Evolutionary conservation across 1,140 invertebrate species (phyloP).

Genomic region (Nebria ingens): DNA sequence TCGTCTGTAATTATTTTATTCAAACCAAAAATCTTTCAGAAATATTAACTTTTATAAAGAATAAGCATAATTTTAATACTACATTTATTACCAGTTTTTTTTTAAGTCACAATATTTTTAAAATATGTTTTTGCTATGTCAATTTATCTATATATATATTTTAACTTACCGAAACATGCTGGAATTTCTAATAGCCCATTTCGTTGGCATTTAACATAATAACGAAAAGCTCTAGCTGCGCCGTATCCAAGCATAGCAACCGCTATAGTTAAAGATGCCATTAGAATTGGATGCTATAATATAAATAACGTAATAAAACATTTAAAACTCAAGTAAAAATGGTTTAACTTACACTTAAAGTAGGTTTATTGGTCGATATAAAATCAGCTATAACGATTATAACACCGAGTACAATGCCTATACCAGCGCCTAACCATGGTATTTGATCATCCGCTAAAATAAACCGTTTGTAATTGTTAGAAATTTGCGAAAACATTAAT

Average conservation of each 20-base stretch:
- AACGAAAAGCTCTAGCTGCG: conserved; percentile 42
- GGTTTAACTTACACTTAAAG: conserved; percentile 47
- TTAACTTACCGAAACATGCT: conserved; percentile 36
- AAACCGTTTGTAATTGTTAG: conserved; percentile 12
- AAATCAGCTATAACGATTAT: conserved; percentile 59
- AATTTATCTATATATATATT: too few species aligned
- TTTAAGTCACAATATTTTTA: too few species aligned
- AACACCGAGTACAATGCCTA: conserved; percentile 62
- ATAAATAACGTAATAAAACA: conserved; percentile 14
- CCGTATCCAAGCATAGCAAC: conserved; percentile 49
- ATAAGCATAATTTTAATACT: too few species aligned
- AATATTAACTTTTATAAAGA: too few species aligned
- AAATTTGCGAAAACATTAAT: background rate
- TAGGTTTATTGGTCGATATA: conserved; percentile 52
- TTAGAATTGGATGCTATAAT: conserved; percentile 47
- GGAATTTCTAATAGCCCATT: conserved; percentile 44
- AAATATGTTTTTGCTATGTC: too few species aligned
- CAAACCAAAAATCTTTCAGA: too few species aligned
- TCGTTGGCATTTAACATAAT: conserved; percentile 43
- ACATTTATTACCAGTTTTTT: too few species aligned
- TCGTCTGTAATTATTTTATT: conserved; percentile 22
- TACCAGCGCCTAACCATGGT: conserved; percentile 62
- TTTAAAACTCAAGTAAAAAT: background rate
- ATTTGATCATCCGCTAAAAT: conserved; percentile 57
- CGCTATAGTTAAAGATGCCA: conserved; percentile 45